Evolutionary conservation across 2,113 vertebrate species (phyloP), one percentile per base, ranked within the genome.

Genomic region (Thamnaconus septentrionalis): DNA sequence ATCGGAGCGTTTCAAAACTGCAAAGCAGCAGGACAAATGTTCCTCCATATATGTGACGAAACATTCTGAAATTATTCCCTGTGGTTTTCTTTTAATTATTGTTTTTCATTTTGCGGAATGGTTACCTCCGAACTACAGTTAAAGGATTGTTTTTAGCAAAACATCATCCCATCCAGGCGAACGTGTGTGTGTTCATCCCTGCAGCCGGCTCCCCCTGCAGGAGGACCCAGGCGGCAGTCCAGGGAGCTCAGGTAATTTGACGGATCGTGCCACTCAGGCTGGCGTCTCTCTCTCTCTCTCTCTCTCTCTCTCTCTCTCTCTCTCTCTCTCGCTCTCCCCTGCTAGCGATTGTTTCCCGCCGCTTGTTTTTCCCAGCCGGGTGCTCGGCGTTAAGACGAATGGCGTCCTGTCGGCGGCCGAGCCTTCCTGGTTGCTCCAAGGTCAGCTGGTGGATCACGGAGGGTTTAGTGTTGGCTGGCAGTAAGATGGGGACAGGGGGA

Each of bases 341-440:
- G 82, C 81, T 10, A 77, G 81, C 79, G 74, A 87, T 87, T 84
- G 82, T 83, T 87, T 89, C 86, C 83, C 87, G 53, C 41, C 79
- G 86, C 87, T 85, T 90, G 88, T 89, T 90, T 90, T 84, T 84
- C 79, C 68, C 65, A 63, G 68, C 80, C 87, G 87, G 81, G 84
- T 79, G 31, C 75, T 70, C 53, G 60, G 60, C 76, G 31, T 31
- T 55, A 88, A 91, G 89, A 91, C 85, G 82, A 88, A 92, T 91
- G 75, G 79, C 62, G 6, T 57, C 79, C 82, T 83, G 90, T 80
- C 85, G 76, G 85, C 82, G 69, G 88, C 75, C 79, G 81, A 82
- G 87, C 83, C 56, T 75, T 87, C 83, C 86, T 87, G 64, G 46
- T 64, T 53, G 81, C 60, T 83, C 77, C 88, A 90, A 90, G 91